Conservation (phyloP, 1,140 invertebrate genomes). For the Aphaenogaster floridana region DNA sequence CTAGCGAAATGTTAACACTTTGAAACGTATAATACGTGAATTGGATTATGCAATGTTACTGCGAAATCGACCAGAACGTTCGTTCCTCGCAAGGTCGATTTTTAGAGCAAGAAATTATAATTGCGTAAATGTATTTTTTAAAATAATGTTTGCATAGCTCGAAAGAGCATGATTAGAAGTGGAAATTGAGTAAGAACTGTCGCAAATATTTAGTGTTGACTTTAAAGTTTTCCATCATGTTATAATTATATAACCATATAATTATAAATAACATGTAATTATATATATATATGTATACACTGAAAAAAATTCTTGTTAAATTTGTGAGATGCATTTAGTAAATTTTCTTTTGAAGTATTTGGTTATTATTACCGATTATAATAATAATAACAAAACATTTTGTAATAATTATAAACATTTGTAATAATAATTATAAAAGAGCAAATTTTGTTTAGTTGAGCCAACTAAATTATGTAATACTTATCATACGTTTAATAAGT, state of each 20-base stretch:
- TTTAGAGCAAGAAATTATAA: background rate
- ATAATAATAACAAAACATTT: too few relatives aligned
- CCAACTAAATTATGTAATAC: too few relatives aligned
- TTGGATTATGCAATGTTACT: slow-evolving; percentile 17
- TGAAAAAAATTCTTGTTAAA: too few relatives aligned
- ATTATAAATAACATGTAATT: background rate
- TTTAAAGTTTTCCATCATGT: background rate
- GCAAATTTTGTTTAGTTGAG: too few relatives aligned
- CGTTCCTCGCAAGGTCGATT: background rate
- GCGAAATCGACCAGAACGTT: background rate
- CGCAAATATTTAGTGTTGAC: background rate
- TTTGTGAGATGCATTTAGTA: too few relatives aligned
- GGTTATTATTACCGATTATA: too few relatives aligned
- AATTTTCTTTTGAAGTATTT: too few relatives aligned
- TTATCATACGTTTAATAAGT: too few relatives aligned
- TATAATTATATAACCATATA: background rate
- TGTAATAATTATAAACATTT: too few relatives aligned
- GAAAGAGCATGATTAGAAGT: background rate
- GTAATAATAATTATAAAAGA: too few relatives aligned
- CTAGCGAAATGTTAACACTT: background rate
- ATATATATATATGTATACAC: background rate
- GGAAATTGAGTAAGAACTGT: background rate
- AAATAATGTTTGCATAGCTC: background rate
- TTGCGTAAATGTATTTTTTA: background rate
- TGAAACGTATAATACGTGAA: background rate